Percentiles rank a stretch among this genome's conserved stretches.
These are phyloP conservation scores for Hippopotamus amphibius DNA, from an alignment of 2,113 vertebrate genomes.

Conservation along the genomic window DNA sequence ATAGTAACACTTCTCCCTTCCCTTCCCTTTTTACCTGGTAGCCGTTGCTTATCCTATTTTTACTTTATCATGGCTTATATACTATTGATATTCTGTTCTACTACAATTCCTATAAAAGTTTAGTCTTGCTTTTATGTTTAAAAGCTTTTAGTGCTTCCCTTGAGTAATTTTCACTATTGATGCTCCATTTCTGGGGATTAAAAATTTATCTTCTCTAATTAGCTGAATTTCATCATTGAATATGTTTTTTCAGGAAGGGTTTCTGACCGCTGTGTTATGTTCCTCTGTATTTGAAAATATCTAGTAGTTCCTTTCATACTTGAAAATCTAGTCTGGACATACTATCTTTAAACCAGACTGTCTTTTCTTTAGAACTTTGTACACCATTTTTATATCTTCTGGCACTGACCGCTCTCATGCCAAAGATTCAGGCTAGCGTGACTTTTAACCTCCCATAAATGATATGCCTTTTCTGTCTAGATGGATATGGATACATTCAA, in stretches of 20 bases:
- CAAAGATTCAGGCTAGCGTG: neutral
- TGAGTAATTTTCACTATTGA: neutral
- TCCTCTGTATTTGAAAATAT: neutral
- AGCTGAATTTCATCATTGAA: neutral
- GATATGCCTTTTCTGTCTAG: neutral
- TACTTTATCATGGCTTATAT: neutral
- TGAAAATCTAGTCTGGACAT: neutral
- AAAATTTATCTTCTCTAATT: neutral
- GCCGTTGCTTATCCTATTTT: neutral
- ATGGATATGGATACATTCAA: neutral
- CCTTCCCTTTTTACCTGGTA: neutral
- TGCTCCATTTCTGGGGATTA: neutral
- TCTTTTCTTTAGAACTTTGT: neutral
- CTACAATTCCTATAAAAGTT: neutral
- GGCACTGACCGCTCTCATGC: neutral
- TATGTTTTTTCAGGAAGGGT: neutral
- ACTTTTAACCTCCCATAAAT: neutral
- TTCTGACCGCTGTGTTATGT: neutral
- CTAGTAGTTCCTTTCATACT: neutral
- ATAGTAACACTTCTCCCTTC: neutral
- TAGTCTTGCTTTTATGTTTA: slow-evolving; percentile 34
- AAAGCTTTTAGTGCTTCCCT: neutral
- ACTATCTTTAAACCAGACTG: neutral
- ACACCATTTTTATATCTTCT: neutral
- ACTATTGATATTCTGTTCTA: neutral